Base-by-base conservation (phyloP, 2,113 vertebrate species). In the Callopanchax toddi region DNA sequence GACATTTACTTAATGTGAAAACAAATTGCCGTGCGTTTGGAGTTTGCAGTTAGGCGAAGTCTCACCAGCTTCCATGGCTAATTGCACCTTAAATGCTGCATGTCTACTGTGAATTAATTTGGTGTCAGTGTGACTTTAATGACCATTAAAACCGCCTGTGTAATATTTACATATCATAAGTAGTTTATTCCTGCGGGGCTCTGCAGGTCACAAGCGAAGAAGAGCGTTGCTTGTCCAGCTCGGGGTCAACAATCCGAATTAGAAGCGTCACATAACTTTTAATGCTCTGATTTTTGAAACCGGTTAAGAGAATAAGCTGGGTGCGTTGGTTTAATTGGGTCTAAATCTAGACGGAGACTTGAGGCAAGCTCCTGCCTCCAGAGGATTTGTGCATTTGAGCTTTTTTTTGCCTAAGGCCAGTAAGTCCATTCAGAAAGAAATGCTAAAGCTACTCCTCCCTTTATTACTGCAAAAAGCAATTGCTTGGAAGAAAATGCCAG, bases 391-490 rank as follows among this genome's bases (percentile, higher is more conserved):
- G 68, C 86, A 79, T 60, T 79, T 74, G 78, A 64, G 75, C 79
- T 83, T 87, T 71, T 86, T 88, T 62, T 88, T 76, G 79, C 87
- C 85, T 53, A n/a, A 32, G 79, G 85, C 86, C 68, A 78, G 68
- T 83, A 71, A 88, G 79, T 76, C 76, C 85, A 87, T 87, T 87
- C 87, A 85, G 71, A 81, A 76, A 54, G 77, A 79, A 75, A 87
- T 72, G 77, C 82, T 88, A 87, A 88, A 91, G 85, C 82, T 82
- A 88, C 82, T 86, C 72, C 76, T 60, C 81, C 82, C n/a, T 91
- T 89, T 90, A 89, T 90, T 89, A 89, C 83, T 85, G 83, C 74
- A 67, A 85, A 87, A 89, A 85, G 81, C 84, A 88, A 87, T 89
- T 89, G 85, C 87, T 86, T 74, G 82, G 82, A 88, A 88, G 83